Evolutionary conservation across 2,888 invertebrate species (phyloP), one percentile per base, ranked within the genome.

Genomic region (Tanypteryx hageni): DNA sequence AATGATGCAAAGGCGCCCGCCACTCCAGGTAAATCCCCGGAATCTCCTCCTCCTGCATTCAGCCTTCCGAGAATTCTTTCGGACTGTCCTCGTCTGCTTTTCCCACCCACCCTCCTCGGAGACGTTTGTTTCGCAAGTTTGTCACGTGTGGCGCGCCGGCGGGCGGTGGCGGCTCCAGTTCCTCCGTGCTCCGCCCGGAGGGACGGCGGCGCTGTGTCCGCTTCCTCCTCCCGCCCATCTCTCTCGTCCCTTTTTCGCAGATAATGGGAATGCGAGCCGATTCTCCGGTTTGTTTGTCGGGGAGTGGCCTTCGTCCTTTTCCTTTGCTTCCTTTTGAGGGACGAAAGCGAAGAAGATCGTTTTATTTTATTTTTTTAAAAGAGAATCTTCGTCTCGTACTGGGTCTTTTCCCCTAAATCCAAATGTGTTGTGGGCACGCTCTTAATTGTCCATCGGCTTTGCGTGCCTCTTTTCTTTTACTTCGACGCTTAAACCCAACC

Each of bases 271-370:
- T 44, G 44, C 44, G 44, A 44, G 44, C 44, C 22, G 76, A 76
- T 76, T 76, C 76, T 76, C 44, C 76, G 76, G 76, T 68, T 68
- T 44, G 44, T 44, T 68, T 68, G 68, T 68, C 68, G n/a, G 27
- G 18, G 76, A 76, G 76, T 76, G 76, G 76, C 76, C 76, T 76
- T 76, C 22, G 76, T 76, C 76, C 76, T 22, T n/a, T 68, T 76
- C 27, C 76, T 76, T 76, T 27, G 76, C 22, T 27, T 22, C 27
- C 76, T 76, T n/a, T 76, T 76, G 11, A 76, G 76, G 76, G 27
- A 27, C 76, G 76, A 76, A 1, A 22, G 76, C 22, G 27, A 27
- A n/a, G n/a, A 76, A 76, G n/a, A 76, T 11, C 11, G 76, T 22
- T 27, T 76, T 27, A n/a, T 27, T 76, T 76, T 76, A 22, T 76